Evolutionary conservation across 2,888 invertebrate species (phyloP).

Genomic region (Parnassius apollo): DNA sequence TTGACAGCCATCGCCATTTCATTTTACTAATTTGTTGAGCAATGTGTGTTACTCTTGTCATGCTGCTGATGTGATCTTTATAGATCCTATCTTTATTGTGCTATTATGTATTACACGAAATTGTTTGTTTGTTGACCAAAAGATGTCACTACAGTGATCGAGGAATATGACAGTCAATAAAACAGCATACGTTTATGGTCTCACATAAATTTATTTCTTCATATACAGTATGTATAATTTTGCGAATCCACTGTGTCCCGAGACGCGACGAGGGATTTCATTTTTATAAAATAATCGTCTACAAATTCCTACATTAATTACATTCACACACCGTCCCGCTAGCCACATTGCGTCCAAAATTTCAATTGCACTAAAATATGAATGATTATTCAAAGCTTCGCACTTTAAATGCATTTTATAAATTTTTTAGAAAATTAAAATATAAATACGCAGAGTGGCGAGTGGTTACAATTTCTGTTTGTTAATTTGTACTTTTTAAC

Average conservation of each 20-base stretch:
- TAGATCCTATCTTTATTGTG: no score
- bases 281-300: constrained; percentile 72
- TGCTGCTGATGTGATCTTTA: no score
- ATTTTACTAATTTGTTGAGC: no score
- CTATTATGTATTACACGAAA: no score
- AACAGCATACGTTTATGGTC: constrained; percentile 54
- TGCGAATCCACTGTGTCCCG: constrained; percentile 80
- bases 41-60: no score
- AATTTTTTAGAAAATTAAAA: constrained; percentile 16
- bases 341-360: constrained; percentile 60
- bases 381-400: constrained; percentile 51
- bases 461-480: constrained; percentile 27
- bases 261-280: constrained; percentile 70
- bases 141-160: no score
- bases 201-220: constrained; percentile 81
- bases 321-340: constrained; percentile 61
- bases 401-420: constrained; percentile 11
- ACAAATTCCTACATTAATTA: constrained; percentile 65
- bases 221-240: constrained; percentile 81
- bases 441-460: constrained; percentile 18
- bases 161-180: constrained; percentile 27
- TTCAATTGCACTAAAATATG: constrained; percentile 62
- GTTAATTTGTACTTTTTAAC: constrained; percentile 34
- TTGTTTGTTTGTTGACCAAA: no score
- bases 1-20: no score